Percentiles rank a stretch among this genome's conserved stretches.
These are phyloP conservation scores for Drosophila teissieri DNA, from an alignment of 1,140 invertebrate genomes.

Conservation along the genomic window DNA sequence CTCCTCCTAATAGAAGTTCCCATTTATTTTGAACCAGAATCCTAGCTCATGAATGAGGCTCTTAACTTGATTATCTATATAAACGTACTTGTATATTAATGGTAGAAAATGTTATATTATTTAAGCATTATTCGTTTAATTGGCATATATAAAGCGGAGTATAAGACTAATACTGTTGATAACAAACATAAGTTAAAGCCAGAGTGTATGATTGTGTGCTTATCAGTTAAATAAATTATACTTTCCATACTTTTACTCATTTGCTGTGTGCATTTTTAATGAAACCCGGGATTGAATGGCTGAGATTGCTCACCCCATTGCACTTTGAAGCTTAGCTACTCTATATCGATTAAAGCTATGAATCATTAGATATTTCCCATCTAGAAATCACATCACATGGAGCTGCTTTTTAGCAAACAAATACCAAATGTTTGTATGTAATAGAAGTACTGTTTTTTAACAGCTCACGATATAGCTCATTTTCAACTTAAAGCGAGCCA, in stretches of 20 bases:
- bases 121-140: too few relatives aligned
- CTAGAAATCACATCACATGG: constrained; percentile 26
- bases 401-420: constrained; percentile 52
- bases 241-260: neutral
- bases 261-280: neutral
- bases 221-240: constrained; percentile 1
- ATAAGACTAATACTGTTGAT: neutral
- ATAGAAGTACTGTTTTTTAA: constrained; percentile 19
- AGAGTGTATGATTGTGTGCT: neutral
- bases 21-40: too few relatives aligned
- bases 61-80: too few relatives aligned
- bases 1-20: too few relatives aligned
- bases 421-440: constrained; percentile 41
- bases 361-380: constrained; percentile 46
- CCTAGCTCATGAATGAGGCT: too few relatives aligned
- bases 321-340: constrained; percentile 5
- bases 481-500: constrained; percentile 19
- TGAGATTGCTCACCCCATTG: constrained; percentile 29
- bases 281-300: neutral
- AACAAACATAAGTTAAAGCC: constrained; percentile 7
- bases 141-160: too few relatives aligned
- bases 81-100: too few relatives aligned
- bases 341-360: constrained; percentile 25
- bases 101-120: too few relatives aligned
- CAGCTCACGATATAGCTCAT: constrained; percentile 24